A percentile compares a stretch with the other conserved stretches of the same genome.
phyloP scores from a whole-genome alignment of 2,797 vertebrate genomes.

The Clarias fuscus region DNA sequence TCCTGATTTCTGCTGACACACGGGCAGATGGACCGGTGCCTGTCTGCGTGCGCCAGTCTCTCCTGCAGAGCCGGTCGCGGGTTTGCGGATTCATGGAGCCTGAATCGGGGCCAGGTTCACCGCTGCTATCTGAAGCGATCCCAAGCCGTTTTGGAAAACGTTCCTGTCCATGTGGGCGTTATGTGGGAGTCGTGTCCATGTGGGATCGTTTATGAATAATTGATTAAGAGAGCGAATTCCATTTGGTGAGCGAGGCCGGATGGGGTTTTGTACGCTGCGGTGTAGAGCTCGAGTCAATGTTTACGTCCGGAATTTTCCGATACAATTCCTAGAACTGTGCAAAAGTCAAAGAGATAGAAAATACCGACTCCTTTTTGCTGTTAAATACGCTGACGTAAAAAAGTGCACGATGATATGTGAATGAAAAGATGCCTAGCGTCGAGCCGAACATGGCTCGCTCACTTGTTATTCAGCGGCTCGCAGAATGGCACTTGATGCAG shows the following conservation, averaged over 20 bases:
- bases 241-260: background rate
- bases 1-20: slow-evolving; percentile 53
- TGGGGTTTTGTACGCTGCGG: no score
- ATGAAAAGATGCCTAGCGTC: background rate
- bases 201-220: slow-evolving; percentile 34
- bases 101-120: slow-evolving; percentile 35
- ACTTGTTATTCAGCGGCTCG: background rate
- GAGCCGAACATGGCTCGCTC: background rate
- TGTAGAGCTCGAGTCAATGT: background rate
- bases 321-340: background rate
- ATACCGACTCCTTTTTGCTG: background rate
- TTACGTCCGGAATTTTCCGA: no score
- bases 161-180: slow-evolving; percentile 17
- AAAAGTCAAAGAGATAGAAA: background rate
- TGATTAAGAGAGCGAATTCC: slow-evolving; percentile 28
- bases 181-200: slow-evolving; percentile 30
- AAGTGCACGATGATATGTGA: background rate
- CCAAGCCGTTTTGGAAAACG: slow-evolving; percentile 4
- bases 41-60: slow-evolving; percentile 28
- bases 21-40: slow-evolving; percentile 28
- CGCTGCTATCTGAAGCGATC: slow-evolving; percentile 25
- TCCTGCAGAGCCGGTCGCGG: slow-evolving; percentile 18
- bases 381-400: background rate
- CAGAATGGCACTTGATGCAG: slow-evolving; percentile 7
- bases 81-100: slow-evolving; percentile 17